phyloP scores from a whole-genome alignment of 2,113 vertebrate genomes.

The Eubucco bourcierii region DNA sequence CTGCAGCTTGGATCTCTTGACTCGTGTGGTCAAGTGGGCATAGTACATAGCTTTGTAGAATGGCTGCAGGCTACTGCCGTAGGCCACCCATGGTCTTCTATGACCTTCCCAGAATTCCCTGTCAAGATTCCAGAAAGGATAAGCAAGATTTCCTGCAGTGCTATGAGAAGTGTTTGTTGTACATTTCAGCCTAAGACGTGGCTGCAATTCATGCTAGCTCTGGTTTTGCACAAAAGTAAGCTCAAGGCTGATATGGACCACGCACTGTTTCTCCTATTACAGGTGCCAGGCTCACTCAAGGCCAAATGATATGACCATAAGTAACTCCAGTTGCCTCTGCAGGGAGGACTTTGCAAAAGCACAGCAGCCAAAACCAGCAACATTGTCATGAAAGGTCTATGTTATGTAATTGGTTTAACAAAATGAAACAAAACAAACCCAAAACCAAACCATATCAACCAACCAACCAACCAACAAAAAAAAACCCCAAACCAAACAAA shows the following conservation, averaged over 20 bases:
- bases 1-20: not conserved
- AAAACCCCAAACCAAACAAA: not conserved
- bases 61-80: not conserved
- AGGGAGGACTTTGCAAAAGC: not conserved
- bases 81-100: not conserved
- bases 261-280: not conserved
- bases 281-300: not conserved
- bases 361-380: not conserved
- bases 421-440: not conserved
- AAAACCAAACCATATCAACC: not conserved
- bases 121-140: not conserved
- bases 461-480: not conserved
- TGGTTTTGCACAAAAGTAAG: fast-evolving
- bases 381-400: not conserved
- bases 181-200: not conserved
- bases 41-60: not conserved
- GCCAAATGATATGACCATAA: not conserved
- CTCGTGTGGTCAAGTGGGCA: not conserved
- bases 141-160: not conserved
- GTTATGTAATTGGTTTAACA: not conserved
- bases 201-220: not conserved
- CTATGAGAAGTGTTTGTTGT: not conserved
- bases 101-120: not conserved
- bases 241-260: not conserved
- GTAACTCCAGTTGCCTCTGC: not conserved